A percentile compares a stretch with the other conserved stretches of the same genome.
phyloP scores from a whole-genome alignment of 2,888 invertebrate genomes.

The Invenusta paracnida region DNA sequence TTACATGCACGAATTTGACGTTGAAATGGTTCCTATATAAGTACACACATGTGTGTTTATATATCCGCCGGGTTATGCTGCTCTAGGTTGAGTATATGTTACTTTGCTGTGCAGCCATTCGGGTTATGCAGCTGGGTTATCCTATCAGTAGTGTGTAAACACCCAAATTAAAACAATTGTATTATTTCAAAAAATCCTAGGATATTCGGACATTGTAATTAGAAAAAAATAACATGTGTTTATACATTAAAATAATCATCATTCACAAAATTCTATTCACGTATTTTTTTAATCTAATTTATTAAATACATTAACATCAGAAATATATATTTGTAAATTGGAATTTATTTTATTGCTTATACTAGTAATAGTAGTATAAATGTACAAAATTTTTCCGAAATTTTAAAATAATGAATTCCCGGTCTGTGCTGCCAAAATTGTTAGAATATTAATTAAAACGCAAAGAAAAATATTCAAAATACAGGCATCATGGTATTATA shows the following conservation, averaged over 20 bases:
- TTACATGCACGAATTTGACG: no score
- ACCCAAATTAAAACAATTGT: neutral
- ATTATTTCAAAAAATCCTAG: neutral
- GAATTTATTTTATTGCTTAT: neutral
- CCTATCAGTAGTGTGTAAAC: neutral
- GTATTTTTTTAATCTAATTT: neutral
- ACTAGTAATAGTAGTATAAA: neutral
- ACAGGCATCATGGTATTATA: neutral
- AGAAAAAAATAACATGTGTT: neutral
- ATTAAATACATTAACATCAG: no score
- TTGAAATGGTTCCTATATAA: no score
- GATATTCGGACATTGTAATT: neutral
- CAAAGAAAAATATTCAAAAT: neutral
- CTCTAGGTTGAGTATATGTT: no score
- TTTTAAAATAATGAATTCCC: neutral
- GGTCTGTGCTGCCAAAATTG: neutral
- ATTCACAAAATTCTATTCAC: neutral
- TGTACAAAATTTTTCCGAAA: neutral
- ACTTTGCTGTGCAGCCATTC: no score
- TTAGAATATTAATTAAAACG: neutral
- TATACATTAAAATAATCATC: neutral
- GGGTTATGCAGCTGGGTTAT: neutral
- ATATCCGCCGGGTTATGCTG: no score
- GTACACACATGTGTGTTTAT: no score
- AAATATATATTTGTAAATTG: neutral